Evolutionary conservation across 2,888 invertebrate genomes (phyloP), one percentile per base, ranked within the genome.

Genomic region (Agelastica alni): DNA sequence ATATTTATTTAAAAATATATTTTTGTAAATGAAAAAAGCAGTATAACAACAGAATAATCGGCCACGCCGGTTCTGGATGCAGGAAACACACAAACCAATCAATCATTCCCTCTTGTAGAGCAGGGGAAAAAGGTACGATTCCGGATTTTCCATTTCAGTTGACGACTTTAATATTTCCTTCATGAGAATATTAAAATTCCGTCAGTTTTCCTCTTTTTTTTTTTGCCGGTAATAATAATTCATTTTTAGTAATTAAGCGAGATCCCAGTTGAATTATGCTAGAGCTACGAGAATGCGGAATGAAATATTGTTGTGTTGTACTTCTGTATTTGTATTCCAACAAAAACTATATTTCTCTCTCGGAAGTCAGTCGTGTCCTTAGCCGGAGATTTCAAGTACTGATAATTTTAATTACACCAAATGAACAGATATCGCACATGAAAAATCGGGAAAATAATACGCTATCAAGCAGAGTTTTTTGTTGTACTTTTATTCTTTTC

Each of bases 201-300:
- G 37, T 18, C 39, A 7, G 49, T 41, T 49, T 41, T 42, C 28
- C 31, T 44, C 42, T 32, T 49, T 42, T 58, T 57, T 56, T 48
- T 54, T 51, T 39, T 55, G 63, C 65, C n/a, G n/a, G n/a, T n/a
- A n/a, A n/a, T n/a, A 66, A 66, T 66, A 65, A 66, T 64, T 66
- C 65, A 66, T 66, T 65, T 62, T 63, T 66, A 53, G 63, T 66
- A 66, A 66, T 66, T 66, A 65, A 66, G 65, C 58, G 61, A 48
- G 57, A 53, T 58, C 41, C 54, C 36, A 53, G 57, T 59, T 58
- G 62, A 57, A 61, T 62, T 60, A 61, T 60, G 53, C 57, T 39
- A 20, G 58, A 52, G 55, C 42, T 47, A 28, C 56, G 48, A 42
- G 54, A 43, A 49, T 54, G 26, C 4, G 9, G 17, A 41, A 49